Evolutionary conservation across 1,140 invertebrate species (phyloP).

Genomic region (Drosophila ficusphila): DNA sequence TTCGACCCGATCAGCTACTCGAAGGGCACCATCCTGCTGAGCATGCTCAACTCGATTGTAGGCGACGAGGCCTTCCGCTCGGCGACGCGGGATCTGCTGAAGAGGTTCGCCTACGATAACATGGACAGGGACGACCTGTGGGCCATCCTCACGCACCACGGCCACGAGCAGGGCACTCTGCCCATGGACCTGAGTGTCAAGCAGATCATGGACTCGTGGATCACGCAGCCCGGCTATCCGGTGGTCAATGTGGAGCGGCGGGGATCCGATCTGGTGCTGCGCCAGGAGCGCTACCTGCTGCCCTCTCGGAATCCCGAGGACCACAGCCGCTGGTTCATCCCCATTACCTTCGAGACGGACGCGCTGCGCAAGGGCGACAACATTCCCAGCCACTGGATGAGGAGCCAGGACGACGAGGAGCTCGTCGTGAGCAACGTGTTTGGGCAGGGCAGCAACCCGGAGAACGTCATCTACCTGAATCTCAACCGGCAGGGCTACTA

Average conservation of each 20-base stretch:
- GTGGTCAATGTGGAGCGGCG: slow-evolving; percentile 87
- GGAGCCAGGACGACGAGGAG: slow-evolving; percentile 54
- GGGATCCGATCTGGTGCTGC: slow-evolving; percentile 56
- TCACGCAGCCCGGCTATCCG: slow-evolving; percentile 92
- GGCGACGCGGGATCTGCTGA: slow-evolving; percentile 88
- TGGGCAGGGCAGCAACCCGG: slow-evolving; percentile 29
- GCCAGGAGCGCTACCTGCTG: slow-evolving; percentile 74
- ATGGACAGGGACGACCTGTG: slow-evolving; percentile 90
- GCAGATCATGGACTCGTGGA: slow-evolving; percentile 93
- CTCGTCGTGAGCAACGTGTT: slow-evolving; percentile 65
- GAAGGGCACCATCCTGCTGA: slow-evolving; percentile 92
- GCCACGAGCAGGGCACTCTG: slow-evolving; percentile 84
- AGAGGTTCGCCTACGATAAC: slow-evolving; percentile 87
- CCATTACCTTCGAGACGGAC: slow-evolving; percentile 86
- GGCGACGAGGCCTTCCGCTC: slow-evolving; percentile 88
- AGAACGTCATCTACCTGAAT: slow-evolving; percentile 75
- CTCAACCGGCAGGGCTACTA: slow-evolving; percentile 87
- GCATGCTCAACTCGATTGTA: slow-evolving; percentile 92
- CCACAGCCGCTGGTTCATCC: slow-evolving; percentile 85
- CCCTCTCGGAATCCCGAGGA: slow-evolving; percentile 53
- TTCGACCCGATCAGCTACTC: slow-evolving; percentile 94
- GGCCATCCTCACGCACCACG: slow-evolving; percentile 86
- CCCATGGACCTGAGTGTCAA: slow-evolving; percentile 86
- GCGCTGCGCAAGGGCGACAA: slow-evolving; percentile 59
- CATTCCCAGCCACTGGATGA: slow-evolving; percentile 76